These are phyloP conservation scores for Sitophilus oryzae DNA, from an alignment of 1,140 invertebrate genomes.

Conservation along the genomic window DNA sequence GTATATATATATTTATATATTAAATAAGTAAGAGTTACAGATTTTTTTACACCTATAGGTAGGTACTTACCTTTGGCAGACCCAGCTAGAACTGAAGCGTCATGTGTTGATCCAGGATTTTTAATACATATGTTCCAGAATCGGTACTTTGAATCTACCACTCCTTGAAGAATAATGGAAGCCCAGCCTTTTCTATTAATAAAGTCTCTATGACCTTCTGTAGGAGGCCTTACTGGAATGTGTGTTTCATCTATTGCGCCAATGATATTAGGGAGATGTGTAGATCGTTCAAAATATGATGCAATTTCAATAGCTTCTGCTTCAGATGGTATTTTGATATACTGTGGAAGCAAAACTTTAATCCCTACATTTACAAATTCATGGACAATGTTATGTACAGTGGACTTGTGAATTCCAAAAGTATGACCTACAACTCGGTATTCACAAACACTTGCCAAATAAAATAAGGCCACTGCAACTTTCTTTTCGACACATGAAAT, in stretches of 20 bases:
- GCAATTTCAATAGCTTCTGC: constrained; percentile 6
- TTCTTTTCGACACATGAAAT: constrained; percentile 20
- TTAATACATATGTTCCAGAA: too few species aligned
- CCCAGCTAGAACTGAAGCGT: too few species aligned
- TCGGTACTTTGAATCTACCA: too few species aligned
- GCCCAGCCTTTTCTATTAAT: too few species aligned
- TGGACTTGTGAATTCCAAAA: constrained; percentile 29
- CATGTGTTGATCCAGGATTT: too few species aligned
- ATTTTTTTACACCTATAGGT: too few species aligned
- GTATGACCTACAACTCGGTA: constrained; percentile 26
- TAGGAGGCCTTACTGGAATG: constrained; percentile 21
- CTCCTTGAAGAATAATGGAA: too few species aligned
- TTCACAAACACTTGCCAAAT: constrained; percentile 25
- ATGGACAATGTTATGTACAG: constrained; percentile 19
- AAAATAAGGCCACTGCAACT: constrained; percentile 23
- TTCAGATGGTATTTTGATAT: constrained; percentile 13
- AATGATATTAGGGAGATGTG: constrained; percentile 28
- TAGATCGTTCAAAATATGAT: constrained; percentile 16
- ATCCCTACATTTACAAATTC: constrained; percentile 19
- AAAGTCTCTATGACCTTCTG: constrained; percentile 30
- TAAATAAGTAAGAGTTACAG: too few species aligned
- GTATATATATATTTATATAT: too few species aligned
- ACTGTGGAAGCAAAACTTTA: constrained; percentile 6
- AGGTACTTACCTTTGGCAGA: too few species aligned
- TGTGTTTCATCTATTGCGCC: constrained; percentile 30